phyloP scores from a whole-genome alignment of 2,113 vertebrate genomes.

The Heloderma charlesbogerti region DNA sequence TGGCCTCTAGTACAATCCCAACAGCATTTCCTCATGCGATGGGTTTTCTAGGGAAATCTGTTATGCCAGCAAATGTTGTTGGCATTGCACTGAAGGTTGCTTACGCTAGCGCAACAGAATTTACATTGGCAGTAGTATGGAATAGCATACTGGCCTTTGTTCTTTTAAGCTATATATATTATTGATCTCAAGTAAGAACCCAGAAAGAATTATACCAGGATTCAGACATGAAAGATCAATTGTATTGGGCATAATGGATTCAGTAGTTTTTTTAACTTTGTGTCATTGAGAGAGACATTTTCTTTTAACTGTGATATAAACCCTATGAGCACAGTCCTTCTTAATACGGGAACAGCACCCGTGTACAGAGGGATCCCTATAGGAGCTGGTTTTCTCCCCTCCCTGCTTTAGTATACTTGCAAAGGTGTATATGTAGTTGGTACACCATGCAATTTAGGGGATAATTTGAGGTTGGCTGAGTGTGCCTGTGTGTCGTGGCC shows the following conservation, averaged over 20 bases:
- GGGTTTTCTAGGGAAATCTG: too few relatives aligned
- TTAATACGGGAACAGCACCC: background rate
- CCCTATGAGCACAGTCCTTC: background rate
- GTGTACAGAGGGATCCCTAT: background rate
- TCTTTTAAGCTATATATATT: slow-evolving; percentile 42
- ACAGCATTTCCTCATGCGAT: too few relatives aligned
- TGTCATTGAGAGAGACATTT: background rate
- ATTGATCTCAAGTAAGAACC: background rate
- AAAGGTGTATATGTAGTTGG: too few relatives aligned
- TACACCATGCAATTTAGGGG: background rate
- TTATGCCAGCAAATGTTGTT: too few relatives aligned
- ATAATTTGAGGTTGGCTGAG: background rate
- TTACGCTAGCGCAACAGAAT: too few relatives aligned
- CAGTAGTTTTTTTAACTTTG: background rate
- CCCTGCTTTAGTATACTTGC: background rate
- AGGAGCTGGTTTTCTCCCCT: background rate
- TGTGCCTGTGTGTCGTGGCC: background rate
- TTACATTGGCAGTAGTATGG: too few relatives aligned
- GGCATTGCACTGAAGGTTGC: too few relatives aligned
- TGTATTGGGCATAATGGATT: background rate
- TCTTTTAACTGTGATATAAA: background rate
- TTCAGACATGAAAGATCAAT: background rate
- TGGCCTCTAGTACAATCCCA: too few relatives aligned
- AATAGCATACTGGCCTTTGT: slow-evolving; percentile 3
- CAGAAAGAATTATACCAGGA: background rate